phyloP scores from a whole-genome alignment of 1,140 invertebrate genomes.

The Aphaenogaster floridana region DNA sequence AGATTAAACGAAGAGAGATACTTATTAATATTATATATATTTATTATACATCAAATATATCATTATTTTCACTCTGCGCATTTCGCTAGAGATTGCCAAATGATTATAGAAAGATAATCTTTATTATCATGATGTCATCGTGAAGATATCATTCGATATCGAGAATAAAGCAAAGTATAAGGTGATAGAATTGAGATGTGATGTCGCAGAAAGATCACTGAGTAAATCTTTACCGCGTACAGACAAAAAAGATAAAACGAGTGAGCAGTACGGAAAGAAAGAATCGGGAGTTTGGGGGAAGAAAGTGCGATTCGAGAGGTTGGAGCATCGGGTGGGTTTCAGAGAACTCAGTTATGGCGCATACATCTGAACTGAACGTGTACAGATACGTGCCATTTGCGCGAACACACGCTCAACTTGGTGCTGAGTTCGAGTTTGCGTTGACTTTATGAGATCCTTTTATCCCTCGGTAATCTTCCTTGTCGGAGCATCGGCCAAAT shows the following conservation, averaged over 20 bases:
- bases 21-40: not conserved
- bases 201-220: constrained; percentile 77
- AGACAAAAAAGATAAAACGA: constrained; percentile 46
- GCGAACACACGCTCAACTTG: constrained; percentile 11
- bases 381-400: constrained; percentile 28
- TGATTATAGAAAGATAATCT: constrained; percentile 11
- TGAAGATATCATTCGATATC: not conserved
- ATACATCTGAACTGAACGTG: constrained; percentile 48
- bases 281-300: constrained; percentile 36
- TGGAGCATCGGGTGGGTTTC: constrained; percentile 61
- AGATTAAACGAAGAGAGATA: not conserved
- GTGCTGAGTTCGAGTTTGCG: constrained; percentile 45
- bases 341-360: constrained; percentile 68
- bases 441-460: constrained; percentile 70
- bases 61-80: not conserved
- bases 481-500: constrained; percentile 38
- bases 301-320: constrained; percentile 68
- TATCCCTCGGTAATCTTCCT: constrained; percentile 64
- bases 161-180: not conserved
- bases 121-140: not conserved
- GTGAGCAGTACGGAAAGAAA: constrained; percentile 17
- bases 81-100: not conserved
- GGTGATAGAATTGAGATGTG: constrained; percentile 75
- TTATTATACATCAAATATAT: not conserved
- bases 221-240: constrained; percentile 81